Conservation (phyloP, 37 sponge, comb jelly and placozoan species). For the Oopsacas minuta region DNA sequence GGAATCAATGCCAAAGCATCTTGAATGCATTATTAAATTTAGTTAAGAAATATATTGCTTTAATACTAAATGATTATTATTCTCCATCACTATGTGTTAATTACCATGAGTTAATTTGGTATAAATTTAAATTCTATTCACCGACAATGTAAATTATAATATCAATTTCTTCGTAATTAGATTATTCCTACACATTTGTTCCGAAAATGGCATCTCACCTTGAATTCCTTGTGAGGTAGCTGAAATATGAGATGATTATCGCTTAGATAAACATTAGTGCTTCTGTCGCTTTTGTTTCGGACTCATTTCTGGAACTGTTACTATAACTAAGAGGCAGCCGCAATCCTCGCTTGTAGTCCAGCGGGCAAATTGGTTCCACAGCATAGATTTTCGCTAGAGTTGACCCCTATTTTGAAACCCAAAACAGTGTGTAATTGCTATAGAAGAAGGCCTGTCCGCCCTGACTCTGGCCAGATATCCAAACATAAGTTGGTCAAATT, state of each 20-base stretch:
- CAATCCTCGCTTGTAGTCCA: not conserved
- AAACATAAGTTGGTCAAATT: not conserved
- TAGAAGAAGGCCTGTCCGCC: slow-evolving; percentile 2
- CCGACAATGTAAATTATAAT: not conserved
- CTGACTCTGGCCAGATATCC: not conserved
- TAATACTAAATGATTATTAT: not conserved
- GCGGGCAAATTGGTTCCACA: not conserved
- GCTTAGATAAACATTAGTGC: not conserved
- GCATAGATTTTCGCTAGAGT: not conserved
- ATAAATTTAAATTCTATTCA: not conserved
- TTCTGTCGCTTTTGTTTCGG: slow-evolving; percentile 2
- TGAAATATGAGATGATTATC: not conserved
- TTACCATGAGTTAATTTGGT: not conserved
- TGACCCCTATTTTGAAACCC: not conserved
- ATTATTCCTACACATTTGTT: not conserved
- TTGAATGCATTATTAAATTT: no score
- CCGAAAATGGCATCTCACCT: not conserved
- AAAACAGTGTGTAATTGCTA: not conserved
- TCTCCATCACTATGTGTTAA: not conserved
- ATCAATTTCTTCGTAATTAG: not conserved
- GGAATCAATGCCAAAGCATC: no score
- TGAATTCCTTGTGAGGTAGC: slow-evolving; percentile 9
- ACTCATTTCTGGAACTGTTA: not conserved
- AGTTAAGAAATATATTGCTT: no score
- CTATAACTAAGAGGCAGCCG: not conserved